A percentile compares a stretch with the other conserved stretches of the same genome.
Evolutionary conservation across 2,888 invertebrate species (phyloP).

Genomic region (Diplazon laetatorius): DNA sequence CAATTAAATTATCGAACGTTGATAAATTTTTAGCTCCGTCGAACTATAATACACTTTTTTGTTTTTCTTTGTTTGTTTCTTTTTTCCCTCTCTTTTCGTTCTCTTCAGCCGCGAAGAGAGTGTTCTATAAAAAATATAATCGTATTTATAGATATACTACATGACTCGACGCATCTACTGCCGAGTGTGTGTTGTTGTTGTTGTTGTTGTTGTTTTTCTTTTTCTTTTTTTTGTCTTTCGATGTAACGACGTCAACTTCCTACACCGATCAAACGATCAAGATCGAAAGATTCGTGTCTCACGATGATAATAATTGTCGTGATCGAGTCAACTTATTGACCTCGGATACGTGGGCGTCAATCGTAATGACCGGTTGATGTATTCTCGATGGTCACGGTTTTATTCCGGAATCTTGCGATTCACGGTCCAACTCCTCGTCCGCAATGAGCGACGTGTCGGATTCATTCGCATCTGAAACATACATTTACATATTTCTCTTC

Average conservation of each 20-base stretch:
- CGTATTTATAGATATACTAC: constrained; percentile 60
- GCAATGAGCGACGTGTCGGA: constrained; percentile 70
- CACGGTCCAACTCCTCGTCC: constrained; percentile 71
- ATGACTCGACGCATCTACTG: constrained; percentile 39
- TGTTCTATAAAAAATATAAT: constrained; percentile 62
- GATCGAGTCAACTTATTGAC: not conserved
- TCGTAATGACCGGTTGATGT: constrained; percentile 52
- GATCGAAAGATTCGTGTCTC: not conserved
- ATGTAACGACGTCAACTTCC: not conserved
- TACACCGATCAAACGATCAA: constrained; percentile 2
- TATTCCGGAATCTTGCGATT: constrained; percentile 65
- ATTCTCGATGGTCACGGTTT: constrained; percentile 66
- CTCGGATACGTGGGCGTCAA: constrained; percentile 19
- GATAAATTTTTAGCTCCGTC: constrained; percentile 42
- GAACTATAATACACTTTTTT: constrained; percentile 44
- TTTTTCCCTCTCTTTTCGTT: no score
- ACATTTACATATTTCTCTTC: constrained; percentile 38
- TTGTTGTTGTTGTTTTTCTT: not conserved
- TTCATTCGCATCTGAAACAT: constrained; percentile 74
- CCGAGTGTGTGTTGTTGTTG: not conserved
- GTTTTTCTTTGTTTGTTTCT: no score
- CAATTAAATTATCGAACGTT: constrained; percentile 11
- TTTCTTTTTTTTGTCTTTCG: not conserved
- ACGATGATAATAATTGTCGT: no score
- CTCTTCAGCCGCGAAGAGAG: constrained; percentile 13